Percentiles rank a stretch among this genome's conserved stretches.
These are phyloP conservation scores for Aradus depressus DNA, from an alignment of 2,888 invertebrate genomes.

Conservation along the genomic window DNA sequence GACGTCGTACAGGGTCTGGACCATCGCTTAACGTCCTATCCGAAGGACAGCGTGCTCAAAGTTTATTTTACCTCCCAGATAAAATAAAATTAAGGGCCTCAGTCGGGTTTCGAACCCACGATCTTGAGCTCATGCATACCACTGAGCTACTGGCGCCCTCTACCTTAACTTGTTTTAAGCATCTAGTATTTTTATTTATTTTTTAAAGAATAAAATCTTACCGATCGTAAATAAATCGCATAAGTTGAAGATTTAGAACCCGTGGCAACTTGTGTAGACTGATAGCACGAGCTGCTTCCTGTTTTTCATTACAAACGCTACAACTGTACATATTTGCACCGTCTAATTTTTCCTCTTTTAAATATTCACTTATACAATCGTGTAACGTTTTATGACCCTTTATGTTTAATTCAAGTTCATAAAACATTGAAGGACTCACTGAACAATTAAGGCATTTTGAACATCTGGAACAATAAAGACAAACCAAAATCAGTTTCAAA, in stretches of 20 bases:
- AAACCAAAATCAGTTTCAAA: background rate
- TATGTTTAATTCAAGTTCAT: slow-evolving; percentile 48
- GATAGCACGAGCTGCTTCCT: slow-evolving; percentile 46
- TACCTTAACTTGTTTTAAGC: too few species aligned
- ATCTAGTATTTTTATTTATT: too few species aligned
- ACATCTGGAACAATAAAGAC: slow-evolving; percentile 36
- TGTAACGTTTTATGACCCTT: slow-evolving; percentile 38
- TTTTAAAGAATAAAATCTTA: too few species aligned
- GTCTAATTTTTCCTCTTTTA: slow-evolving; percentile 47
- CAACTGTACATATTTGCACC: slow-evolving; percentile 50
- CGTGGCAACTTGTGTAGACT: slow-evolving; percentile 45
- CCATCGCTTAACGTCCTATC: too few species aligned
- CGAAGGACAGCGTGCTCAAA: too few species aligned
- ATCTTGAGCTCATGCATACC: too few species aligned
- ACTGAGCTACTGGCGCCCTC: too few species aligned
- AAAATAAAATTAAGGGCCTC: too few species aligned
- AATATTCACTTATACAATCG: slow-evolving; percentile 42
- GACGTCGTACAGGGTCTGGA: too few species aligned
- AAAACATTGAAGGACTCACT: slow-evolving; percentile 44
- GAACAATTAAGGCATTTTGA: slow-evolving; percentile 44
- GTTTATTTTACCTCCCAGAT: too few species aligned
- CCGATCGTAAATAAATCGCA: slow-evolving; percentile 51
- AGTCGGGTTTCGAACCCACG: too few species aligned
- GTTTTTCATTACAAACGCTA: slow-evolving; percentile 43
- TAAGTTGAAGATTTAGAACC: slow-evolving; percentile 48